Base-by-base conservation (phyloP, 1,140 invertebrate species). In the Zaprionus ghesquierei region DNA sequence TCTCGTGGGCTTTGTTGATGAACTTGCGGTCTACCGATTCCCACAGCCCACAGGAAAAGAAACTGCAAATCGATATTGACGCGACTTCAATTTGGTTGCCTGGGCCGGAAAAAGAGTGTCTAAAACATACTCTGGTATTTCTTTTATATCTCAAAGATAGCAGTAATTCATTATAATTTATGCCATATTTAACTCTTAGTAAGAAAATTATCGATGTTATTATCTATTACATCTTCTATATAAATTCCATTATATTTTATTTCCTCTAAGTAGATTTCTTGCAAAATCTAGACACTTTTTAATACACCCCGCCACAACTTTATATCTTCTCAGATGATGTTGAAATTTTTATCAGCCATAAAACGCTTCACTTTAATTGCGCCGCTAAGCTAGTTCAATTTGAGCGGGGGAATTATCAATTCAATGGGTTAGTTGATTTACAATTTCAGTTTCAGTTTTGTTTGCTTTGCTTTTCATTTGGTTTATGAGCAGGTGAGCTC, bases 401-500 rank as follows among this genome's bases (percentile, higher is more conserved):
- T 18, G n/a, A n/a, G n/a, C n/a, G 12, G 41, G 18, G 41, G 18
- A 22, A 22, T 46, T 18, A 46, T 22, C 18, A 22, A 46, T 46
- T 22, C 9, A 46, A 46, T 20, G 41, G 25, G 22, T 31, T 27
- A 64, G 62, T 68, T 49, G 51, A 60, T 70, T 80, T 65, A 77
- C 66, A 55, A 76, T 58, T 58, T 66, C 41, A 44, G 31, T 58
- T 41, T 49, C 49, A 23, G 13, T 69, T 35, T 27, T 58, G 5
- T 25, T 15, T 41, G 33, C n/a, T n/a, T n/a, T n/a, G n/a, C n/a
- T n/a, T n/a, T n/a, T n/a, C n/a, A n/a, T 54, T 65, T 68, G 41
- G 46, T 86, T 87, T 82, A 82, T 74, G 79, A 38, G 72, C 82
- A 82, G 46, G 82, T 71, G 63, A 64, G 60, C 68, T n/a, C 65